These are phyloP conservation scores for Nymphalis urticae DNA, from an alignment of 2,888 invertebrate genomes.

Conservation along the genomic window DNA sequence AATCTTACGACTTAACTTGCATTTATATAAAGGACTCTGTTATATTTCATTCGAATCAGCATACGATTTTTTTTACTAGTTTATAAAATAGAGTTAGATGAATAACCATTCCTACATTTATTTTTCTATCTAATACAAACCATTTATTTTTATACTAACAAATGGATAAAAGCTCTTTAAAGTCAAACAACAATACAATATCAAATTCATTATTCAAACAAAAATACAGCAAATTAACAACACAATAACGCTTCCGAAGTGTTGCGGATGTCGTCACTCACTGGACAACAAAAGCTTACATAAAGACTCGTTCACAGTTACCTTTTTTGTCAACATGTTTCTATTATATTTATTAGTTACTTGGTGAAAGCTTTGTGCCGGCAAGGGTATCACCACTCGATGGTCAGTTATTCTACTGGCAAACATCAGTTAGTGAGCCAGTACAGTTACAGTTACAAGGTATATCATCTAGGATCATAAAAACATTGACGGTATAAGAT, in stretches of 20 bases:
- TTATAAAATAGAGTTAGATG: no score
- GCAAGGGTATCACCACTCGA: no score
- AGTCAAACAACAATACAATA: conserved; percentile 1
- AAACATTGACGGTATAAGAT: no score
- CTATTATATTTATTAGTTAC: not conserved
- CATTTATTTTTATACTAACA: not conserved
- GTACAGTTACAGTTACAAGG: no score
- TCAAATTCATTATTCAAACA: conserved; percentile 4
- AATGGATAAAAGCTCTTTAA: conserved; percentile 2
- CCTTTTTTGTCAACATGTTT: not conserved
- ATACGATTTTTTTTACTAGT: no score
- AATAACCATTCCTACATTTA: no score
- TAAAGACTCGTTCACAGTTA: not conserved
- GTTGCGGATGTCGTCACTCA: conserved; percentile 10
- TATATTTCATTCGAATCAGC: no score
- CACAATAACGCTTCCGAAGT: conserved; percentile 15
- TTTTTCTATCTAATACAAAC: not conserved
- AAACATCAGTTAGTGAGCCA: no score
- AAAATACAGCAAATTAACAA: conserved; percentile 4
- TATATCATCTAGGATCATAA: no score
- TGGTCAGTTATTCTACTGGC: no score
- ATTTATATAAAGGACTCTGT: no score
- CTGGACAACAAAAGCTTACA: conserved; percentile 4
- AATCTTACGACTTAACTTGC: no score
- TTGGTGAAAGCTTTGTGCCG: not conserved